phyloP scores from a whole-genome alignment of 2,113 vertebrate species.

The Myiagra hebetior region DNA sequence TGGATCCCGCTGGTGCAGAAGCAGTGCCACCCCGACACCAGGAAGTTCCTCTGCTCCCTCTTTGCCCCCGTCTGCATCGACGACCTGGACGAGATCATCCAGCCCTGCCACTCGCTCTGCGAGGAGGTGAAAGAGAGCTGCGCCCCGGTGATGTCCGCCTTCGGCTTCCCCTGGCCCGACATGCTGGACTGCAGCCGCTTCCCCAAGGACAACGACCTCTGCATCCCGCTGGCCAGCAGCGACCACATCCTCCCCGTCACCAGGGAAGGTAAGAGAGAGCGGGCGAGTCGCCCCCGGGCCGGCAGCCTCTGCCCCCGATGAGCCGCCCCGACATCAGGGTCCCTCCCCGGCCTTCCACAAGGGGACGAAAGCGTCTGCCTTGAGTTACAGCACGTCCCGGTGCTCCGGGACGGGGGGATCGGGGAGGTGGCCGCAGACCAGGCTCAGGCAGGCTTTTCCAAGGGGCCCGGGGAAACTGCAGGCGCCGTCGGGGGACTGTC shows the following conservation, averaged over 20 bases:
- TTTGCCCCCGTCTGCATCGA: slow-evolving; percentile 95
- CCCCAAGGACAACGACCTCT: slow-evolving; percentile 92
- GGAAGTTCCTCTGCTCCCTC: slow-evolving; percentile 96
- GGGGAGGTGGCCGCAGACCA: not conserved
- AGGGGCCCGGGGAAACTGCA: not conserved
- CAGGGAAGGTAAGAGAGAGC: slow-evolving; percentile 78
- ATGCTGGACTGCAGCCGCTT: slow-evolving; percentile 94
- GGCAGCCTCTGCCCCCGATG: not conserved
- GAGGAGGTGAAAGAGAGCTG: slow-evolving; percentile 90
- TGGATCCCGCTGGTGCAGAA: slow-evolving; percentile 98
- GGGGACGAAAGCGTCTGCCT: not conserved
- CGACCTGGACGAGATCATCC: slow-evolving; percentile 92
- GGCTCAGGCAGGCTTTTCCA: not conserved
- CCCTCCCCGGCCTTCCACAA: not conserved
- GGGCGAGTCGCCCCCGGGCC: not conserved
- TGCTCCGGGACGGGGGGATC: not conserved
- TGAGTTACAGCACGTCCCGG: not conserved
- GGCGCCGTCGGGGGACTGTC: not conserved
- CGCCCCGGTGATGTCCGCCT: slow-evolving; percentile 94
- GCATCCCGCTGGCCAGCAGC: slow-evolving; percentile 87
- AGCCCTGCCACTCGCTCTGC: slow-evolving; percentile 93
- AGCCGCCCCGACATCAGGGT: not conserved
- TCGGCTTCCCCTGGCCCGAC: slow-evolving; percentile 96
- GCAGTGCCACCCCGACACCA: slow-evolving; percentile 95
- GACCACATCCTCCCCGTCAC: slow-evolving; percentile 83